These are phyloP conservation scores for Epirrhoe alternata DNA, from an alignment of 2,888 invertebrate genomes.

Conservation along the genomic window DNA sequence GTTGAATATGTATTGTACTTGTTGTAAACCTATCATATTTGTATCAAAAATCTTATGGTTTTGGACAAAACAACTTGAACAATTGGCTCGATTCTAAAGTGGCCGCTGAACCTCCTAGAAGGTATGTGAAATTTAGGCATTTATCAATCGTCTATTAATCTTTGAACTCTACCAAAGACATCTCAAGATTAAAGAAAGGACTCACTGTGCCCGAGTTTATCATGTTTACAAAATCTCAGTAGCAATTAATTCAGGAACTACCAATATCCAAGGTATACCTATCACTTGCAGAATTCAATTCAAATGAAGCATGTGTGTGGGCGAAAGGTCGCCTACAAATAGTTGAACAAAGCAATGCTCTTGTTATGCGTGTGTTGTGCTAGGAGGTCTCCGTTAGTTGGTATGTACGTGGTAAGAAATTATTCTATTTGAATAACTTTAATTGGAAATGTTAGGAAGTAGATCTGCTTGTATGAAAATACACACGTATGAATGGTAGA, in stretches of 20 bases:
- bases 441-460: neutral
- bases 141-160: no score
- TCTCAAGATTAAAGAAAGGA: no score
- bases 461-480: neutral
- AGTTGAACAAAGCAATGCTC: conserved; percentile 13
- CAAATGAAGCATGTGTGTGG: conserved; percentile 23
- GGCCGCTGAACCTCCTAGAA: no score
- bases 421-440: neutral
- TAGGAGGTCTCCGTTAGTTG: conserved; percentile 27
- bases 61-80: no score
- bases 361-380: conserved; percentile 24
- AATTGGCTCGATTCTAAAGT: no score
- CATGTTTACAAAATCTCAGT: neutral
- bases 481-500: neutral
- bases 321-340: conserved; percentile 24
- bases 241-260: conserved; percentile 4
- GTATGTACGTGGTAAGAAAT: conserved; percentile 24
- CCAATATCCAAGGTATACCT: conserved; percentile 2
- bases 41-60: no score
- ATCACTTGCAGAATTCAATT: conserved; percentile 24
- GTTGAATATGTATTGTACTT: no score
- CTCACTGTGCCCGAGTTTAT: no score
- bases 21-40: no score
- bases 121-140: no score
- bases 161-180: no score